Percentiles rank a stretch among this genome's conserved stretches.
phyloP scores from a whole-genome alignment of 1,140 invertebrate species.

The Drosophila bocki region DNA sequence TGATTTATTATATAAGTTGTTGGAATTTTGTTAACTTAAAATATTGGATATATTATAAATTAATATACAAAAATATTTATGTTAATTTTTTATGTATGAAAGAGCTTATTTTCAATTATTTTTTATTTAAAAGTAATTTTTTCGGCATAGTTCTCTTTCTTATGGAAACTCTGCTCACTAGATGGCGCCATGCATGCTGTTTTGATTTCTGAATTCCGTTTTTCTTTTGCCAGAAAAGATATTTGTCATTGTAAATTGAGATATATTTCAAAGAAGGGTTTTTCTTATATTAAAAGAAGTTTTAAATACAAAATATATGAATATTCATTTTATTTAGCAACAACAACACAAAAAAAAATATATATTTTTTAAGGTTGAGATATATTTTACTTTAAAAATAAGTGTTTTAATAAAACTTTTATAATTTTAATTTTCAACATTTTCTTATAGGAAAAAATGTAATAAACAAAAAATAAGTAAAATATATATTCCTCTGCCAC shows the following conservation, averaged over 20 bases:
- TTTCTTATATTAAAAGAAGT: too few species aligned
- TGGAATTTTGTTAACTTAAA: neutral
- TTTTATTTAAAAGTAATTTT: neutral
- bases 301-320: too few species aligned
- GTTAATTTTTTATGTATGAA: rapidly evolving
- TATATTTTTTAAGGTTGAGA: too few species aligned
- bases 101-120: neutral
- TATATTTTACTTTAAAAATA: too few species aligned
- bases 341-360: too few species aligned
- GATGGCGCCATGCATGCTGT: slow-evolving; percentile 52
- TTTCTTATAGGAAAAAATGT: neutral
- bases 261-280: neutral
- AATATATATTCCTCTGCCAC: neutral
- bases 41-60: neutral
- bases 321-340: too few species aligned
- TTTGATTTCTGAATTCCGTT: slow-evolving; percentile 3
- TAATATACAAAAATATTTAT: neutral
- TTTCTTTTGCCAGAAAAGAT: neutral
- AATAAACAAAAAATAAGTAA: neutral
- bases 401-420: too few species aligned
- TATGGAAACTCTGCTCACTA: slow-evolving; percentile 42
- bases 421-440: too few species aligned
- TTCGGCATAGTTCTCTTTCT: neutral
- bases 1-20: neutral
- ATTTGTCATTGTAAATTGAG: neutral